Base-by-base conservation (phyloP, 1,140 invertebrate genomes). In the Chironomus tepperi region DNA sequence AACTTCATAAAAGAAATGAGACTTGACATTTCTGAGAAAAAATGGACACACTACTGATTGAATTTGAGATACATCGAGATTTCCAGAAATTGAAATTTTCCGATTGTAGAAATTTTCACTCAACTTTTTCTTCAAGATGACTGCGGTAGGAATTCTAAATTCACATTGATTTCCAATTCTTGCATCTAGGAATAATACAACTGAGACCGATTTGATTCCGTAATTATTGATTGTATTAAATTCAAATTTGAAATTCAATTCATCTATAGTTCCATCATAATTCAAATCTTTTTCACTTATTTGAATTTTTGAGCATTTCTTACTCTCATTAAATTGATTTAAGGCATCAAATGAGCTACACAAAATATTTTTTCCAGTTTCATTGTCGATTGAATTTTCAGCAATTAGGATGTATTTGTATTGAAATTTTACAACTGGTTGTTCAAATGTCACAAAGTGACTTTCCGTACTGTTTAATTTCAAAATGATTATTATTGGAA, bases 101-200 rank as follows among this genome's bases (percentile, higher is more conserved):
- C 65, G n/a, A 18, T 70, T 21, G 19, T 70, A 18, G 16, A 70
- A 70, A 19, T 70, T 70, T 18, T 70, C 19, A 18, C 19, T 21
- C n/a, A 70, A 70, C 6, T 70, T 70, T 18, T 70, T 70, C 9
- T 70, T 70, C 7, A 70, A 18, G 19, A 70, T 70, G 19, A 70
- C 18, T 1, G 6, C 65, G 8, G 65, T 9, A 18, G 65, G 65
- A 9, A 70, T 19, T 19, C 65, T 16, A 12, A 70, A 70, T 19
- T 70, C 65, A 21, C 65, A 70, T 21, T 70, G 65, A 18, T 19
- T 18, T 10, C 19, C n/a, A 10, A 70, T 5, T 19, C 65, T 15
- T 9, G 65, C 65, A 21, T 70, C 65, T 7, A 70, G 65, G 19
- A 70, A 70, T 18, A 70, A 9, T 0, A 21, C 65, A 8, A 70